These are phyloP conservation scores for Pseudorasbora parva DNA, from an alignment of 2,113 vertebrate genomes.

Conservation along the genomic window DNA sequence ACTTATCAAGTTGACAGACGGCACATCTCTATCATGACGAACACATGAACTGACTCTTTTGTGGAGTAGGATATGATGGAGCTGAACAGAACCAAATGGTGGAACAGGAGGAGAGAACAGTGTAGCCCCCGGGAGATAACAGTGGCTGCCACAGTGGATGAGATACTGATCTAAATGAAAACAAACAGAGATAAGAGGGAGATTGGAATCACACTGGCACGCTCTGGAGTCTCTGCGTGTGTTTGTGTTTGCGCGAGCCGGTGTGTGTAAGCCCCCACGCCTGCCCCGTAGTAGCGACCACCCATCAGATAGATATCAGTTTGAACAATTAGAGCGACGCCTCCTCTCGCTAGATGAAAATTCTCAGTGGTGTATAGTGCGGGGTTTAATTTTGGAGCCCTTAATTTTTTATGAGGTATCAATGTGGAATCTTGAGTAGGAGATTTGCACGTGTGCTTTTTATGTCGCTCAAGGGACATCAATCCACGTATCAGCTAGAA, in stretches of 20 bases:
- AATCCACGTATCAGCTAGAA: conserved; percentile 40
- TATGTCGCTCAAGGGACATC: conserved; percentile 20
- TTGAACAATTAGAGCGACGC: conserved; percentile 46
- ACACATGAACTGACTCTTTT: conserved; percentile 33
- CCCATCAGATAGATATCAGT: conserved; percentile 52
- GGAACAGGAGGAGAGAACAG: conserved; percentile 36
- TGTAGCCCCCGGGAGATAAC: conserved; percentile 52
- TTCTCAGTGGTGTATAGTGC: conserved; percentile 39
- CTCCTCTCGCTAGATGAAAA: conserved; percentile 40
- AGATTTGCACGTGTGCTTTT: conserved; percentile 33
- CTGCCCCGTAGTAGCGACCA: conserved; percentile 24
- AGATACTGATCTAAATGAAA: conserved; percentile 59
- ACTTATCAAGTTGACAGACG: conserved; percentile 29
- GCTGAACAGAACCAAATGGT: conserved; percentile 52
- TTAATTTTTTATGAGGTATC: conserved; percentile 44
- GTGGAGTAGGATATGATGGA: conserved; percentile 17
- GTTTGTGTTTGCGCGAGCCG: conserved; percentile 13
- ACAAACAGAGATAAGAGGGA: conserved; percentile 55
- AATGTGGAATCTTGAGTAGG: conserved; percentile 32
- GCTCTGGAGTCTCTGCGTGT: conserved; percentile 22
- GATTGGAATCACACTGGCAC: conserved; percentile 38
- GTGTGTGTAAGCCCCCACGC: conserved; percentile 3
- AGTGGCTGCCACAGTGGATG: conserved; percentile 40
- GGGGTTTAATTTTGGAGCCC: conserved; percentile 43
- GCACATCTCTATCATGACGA: conserved; percentile 22